A percentile compares a stretch with the other conserved stretches of the same genome.
phyloP scores from a whole-genome alignment of 2,888 invertebrate genomes.

The Autographa gamma region DNA sequence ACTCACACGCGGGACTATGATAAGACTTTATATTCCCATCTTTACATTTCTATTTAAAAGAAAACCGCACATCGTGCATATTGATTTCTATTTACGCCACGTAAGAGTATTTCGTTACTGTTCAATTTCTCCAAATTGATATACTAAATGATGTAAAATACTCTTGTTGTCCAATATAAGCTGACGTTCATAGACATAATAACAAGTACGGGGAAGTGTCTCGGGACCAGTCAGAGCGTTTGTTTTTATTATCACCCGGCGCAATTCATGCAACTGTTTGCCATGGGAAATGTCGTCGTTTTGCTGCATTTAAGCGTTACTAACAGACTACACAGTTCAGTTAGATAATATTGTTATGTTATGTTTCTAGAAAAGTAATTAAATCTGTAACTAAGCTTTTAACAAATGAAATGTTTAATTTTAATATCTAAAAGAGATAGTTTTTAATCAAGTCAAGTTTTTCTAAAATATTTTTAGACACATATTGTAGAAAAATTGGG shows the following conservation, averaged over 20 bases:
- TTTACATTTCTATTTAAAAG: too few species aligned
- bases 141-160: too few species aligned
- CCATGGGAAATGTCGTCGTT: not conserved
- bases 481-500: too few species aligned
- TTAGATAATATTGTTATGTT: not conserved
- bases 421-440: not conserved
- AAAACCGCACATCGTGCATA: too few species aligned
- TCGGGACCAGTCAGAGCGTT: not conserved
- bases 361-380: not conserved
- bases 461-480: too few species aligned
- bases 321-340: not conserved
- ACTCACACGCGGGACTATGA: too few species aligned
- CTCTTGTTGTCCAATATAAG: too few species aligned
- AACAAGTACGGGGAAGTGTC: not conserved
- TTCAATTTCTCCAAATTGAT: too few species aligned
- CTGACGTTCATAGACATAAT: not conserved
- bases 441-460: too few species aligned
- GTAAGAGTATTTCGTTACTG: too few species aligned
- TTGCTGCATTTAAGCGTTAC: not conserved
- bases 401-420: not conserved
- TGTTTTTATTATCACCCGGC: not conserved
- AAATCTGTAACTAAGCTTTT: not conserved
- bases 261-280: conserved; percentile 4
- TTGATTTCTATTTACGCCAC: too few species aligned
- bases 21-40: too few species aligned